A percentile compares a stretch with the other conserved stretches of the same genome.
Conservation (phyloP, 2,888 invertebrate species). For the Melanostoma mellinum region DNA sequence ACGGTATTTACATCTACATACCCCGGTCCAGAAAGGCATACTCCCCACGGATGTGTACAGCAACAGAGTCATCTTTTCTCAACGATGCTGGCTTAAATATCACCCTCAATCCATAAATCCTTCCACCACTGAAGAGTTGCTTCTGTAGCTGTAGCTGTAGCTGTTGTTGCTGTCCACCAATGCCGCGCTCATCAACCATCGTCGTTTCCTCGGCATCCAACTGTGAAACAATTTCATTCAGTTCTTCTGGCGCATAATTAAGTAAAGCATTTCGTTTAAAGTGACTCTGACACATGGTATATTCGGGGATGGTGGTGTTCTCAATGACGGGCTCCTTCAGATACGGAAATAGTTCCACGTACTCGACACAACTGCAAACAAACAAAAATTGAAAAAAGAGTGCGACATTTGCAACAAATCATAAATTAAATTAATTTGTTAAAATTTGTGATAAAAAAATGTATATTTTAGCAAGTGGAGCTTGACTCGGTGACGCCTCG, state of each 20-base stretch:
- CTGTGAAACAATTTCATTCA: constrained; percentile 62
- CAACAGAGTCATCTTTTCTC: constrained; percentile 43
- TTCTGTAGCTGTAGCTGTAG: constrained; percentile 15
- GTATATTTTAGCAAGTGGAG: constrained; percentile 18
- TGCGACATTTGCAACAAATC: constrained; percentile 39
- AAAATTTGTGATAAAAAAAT: constrained; percentile 23
- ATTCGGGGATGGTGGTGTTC: constrained; percentile 79
- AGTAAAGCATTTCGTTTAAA: constrained; percentile 67
- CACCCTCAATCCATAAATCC: constrained; percentile 71
- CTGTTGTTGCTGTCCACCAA: constrained; percentile 28
- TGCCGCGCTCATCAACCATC: constrained; percentile 33
- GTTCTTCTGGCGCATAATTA: constrained; percentile 70
- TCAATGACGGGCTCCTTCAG: constrained; percentile 81
- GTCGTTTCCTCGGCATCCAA: constrained; percentile 38
- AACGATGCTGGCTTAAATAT: constrained; percentile 60
- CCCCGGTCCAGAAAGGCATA: constrained; percentile 63
- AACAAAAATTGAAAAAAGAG: constrained; percentile 12
- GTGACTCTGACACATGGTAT: constrained; percentile 78
- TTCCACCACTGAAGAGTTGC: constrained; percentile 66
- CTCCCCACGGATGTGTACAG: constrained; percentile 59
- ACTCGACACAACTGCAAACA: constrained; percentile 80
- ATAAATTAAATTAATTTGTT: constrained; percentile 59
- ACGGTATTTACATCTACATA: constrained; percentile 16
- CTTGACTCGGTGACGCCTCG: constrained; percentile 18
- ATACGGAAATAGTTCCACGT: constrained; percentile 81